A percentile compares a stretch with the other conserved stretches of the same genome.
phyloP scores from a whole-genome alignment of 2,797 vertebrate genomes.

The Pteropus rufus region DNA sequence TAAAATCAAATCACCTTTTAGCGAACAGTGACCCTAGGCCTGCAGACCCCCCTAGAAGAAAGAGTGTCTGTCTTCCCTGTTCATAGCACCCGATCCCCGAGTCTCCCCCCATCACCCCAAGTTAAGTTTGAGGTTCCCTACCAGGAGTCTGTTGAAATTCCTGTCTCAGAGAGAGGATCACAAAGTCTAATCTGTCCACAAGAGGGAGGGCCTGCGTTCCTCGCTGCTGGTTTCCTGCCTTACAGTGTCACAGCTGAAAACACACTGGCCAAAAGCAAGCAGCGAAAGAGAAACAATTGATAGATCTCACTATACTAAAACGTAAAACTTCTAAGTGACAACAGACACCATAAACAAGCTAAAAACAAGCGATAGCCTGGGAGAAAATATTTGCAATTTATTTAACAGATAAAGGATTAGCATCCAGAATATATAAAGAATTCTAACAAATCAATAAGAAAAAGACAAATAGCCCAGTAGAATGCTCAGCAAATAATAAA shows the following conservation, averaged over 20 bases:
- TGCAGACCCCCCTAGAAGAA: background rate
- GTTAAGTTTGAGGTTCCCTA: background rate
- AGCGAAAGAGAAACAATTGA: background rate
- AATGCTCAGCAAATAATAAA: slow-evolving; percentile 66
- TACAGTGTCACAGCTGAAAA: background rate
- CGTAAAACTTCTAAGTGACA: slow-evolving; percentile 41
- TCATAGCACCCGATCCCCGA: too few species aligned
- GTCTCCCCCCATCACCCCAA: background rate
- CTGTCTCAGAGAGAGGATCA: background rate
- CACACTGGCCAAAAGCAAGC: background rate
- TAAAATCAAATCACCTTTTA: background rate
- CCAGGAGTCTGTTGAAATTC: background rate
- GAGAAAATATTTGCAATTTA: slow-evolving; percentile 72
- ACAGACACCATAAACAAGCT: slow-evolving; percentile 62
- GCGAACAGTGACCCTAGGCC: background rate
- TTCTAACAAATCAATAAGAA: slow-evolving; percentile 75
- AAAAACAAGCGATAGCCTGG: slow-evolving; percentile 43
- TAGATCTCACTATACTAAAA: background rate
- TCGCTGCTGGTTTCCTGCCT: background rate
- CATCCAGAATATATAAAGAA: slow-evolving; percentile 78
- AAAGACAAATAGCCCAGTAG: slow-evolving; percentile 70
- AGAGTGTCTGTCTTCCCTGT: background rate
- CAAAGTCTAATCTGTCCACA: background rate
- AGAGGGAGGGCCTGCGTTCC: slow-evolving; percentile 15
- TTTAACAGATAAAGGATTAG: slow-evolving; percentile 68